phyloP scores from a whole-genome alignment of 2,888 invertebrate species.

The Nowickia ferox region DNA sequence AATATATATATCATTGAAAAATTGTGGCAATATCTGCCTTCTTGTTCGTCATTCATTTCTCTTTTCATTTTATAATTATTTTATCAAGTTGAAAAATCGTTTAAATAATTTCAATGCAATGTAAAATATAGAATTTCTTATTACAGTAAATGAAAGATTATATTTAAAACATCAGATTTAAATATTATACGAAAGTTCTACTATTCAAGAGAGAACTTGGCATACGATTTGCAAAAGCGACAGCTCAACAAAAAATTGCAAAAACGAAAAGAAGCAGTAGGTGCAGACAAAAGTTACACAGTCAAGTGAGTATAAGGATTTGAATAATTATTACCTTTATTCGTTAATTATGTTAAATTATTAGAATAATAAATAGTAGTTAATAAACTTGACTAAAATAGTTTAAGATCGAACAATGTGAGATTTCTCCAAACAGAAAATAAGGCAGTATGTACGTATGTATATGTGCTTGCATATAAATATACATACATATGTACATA shows the following conservation, averaged over 20 bases:
- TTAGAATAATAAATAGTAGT: constrained; percentile 9
- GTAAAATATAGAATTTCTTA: constrained; percentile 35
- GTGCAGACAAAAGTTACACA: constrained; percentile 58
- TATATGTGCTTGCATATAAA: not conserved
- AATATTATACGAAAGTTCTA: not conserved
- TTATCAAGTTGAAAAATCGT: constrained; percentile 66
- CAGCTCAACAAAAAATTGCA: constrained; percentile 49
- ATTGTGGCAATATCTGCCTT: constrained; percentile 37
- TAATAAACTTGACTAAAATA: constrained; percentile 32
- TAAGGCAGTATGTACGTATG: not conserved
- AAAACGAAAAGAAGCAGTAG: constrained; percentile 40
- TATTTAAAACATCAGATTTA: constrained; percentile 2
- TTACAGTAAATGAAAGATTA: constrained; percentile 21
- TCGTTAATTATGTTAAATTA: constrained; percentile 9
- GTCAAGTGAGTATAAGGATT: constrained; percentile 51
- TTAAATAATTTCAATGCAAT: constrained; percentile 52
- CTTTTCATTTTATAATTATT: constrained; percentile 56
- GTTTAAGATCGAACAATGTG: constrained; percentile 25
- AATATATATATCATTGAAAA: not conserved
- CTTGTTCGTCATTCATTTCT: constrained; percentile 67
- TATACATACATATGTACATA: constrained; percentile 3
- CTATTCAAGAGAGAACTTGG: not conserved
- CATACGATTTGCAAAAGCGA: constrained; percentile 25
- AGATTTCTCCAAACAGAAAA: constrained; percentile 20
- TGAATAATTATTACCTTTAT: constrained; percentile 10